Evolutionary conservation across 2,113 vertebrate genomes (phyloP).

Genomic region (Orthonyx spaldingii): DNA sequence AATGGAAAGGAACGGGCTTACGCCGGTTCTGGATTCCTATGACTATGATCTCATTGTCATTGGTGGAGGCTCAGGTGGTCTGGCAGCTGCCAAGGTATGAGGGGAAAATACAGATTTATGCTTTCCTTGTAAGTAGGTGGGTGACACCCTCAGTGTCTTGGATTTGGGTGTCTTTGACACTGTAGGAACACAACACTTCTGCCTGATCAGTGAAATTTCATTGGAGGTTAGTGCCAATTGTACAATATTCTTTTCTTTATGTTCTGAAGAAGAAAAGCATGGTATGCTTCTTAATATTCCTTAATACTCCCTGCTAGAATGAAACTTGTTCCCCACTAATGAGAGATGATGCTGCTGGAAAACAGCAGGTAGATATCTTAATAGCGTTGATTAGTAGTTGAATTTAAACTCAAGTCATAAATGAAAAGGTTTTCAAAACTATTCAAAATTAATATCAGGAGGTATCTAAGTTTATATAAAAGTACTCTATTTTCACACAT

Average conservation of each 20-base stretch:
- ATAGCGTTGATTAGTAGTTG: not conserved
- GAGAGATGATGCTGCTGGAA: not conserved
- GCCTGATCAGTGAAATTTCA: not conserved
- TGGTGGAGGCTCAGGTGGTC: conserved; percentile 80
- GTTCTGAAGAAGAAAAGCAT: not conserved
- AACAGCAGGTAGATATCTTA: not conserved
- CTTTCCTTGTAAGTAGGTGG: not conserved
- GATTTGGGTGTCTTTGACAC: not conserved
- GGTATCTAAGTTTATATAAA: not conserved
- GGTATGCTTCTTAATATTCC: not conserved
- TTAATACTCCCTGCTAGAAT: not conserved
- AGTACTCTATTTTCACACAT: not conserved
- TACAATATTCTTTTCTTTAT: not conserved
- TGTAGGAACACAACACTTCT: not conserved
- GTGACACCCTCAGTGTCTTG: not conserved
- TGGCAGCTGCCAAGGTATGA: conserved; percentile 81
- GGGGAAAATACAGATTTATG: not conserved
- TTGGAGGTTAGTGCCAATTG: not conserved
- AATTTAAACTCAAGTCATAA: not conserved
- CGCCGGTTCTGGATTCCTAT: not conserved
- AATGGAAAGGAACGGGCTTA: conserved; percentile 31
- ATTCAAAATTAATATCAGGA: not conserved
- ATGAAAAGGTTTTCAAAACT: not conserved
- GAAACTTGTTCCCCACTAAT: not conserved
- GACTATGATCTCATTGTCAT: conserved; percentile 84